Percentiles rank a stretch among this genome's conserved stretches.
Conservation (phyloP, 2,113 vertebrate genomes). For the Riparia riparia region DNA sequence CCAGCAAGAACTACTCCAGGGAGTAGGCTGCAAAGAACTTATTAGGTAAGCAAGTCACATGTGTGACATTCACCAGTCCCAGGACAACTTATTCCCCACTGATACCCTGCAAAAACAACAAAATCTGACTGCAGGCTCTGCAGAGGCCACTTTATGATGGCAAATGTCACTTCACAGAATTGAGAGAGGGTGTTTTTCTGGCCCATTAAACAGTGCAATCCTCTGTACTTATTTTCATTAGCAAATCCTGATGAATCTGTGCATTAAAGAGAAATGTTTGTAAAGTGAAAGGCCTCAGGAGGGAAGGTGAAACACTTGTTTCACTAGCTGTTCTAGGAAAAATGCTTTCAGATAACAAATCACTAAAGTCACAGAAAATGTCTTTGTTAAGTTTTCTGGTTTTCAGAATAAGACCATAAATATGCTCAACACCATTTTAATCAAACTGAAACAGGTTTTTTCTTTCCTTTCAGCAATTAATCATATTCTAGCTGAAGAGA, state of each 20-base stretch:
- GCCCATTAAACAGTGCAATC: not conserved
- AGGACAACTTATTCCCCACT: not conserved
- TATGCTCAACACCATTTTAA: not conserved
- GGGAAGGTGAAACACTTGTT: not conserved
- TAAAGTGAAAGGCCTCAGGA: not conserved
- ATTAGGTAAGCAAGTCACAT: not conserved
- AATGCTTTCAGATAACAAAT: not conserved
- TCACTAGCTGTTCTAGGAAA: not conserved
- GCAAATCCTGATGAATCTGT: not conserved
- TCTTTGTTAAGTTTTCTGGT: constrained; percentile 12
- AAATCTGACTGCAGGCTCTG: not conserved
- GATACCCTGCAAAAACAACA: not conserved
- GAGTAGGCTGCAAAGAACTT: not conserved
- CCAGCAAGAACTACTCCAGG: not conserved
- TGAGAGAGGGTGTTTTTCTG: not conserved
- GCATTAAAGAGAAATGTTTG: not conserved
- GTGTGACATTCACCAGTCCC: not conserved
- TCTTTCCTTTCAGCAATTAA: constrained; percentile 12
- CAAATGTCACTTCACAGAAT: not conserved
- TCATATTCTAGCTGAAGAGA: not conserved
- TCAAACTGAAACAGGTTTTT: not conserved
- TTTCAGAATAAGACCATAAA: not conserved
- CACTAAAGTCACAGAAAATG: not conserved
- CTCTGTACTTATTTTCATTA: not conserved
- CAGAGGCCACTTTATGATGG: not conserved